Evolutionary conservation across 2,888 invertebrate species (phyloP), one percentile per base, ranked within the genome.

Genomic region (Zonitis immaculata): DNA sequence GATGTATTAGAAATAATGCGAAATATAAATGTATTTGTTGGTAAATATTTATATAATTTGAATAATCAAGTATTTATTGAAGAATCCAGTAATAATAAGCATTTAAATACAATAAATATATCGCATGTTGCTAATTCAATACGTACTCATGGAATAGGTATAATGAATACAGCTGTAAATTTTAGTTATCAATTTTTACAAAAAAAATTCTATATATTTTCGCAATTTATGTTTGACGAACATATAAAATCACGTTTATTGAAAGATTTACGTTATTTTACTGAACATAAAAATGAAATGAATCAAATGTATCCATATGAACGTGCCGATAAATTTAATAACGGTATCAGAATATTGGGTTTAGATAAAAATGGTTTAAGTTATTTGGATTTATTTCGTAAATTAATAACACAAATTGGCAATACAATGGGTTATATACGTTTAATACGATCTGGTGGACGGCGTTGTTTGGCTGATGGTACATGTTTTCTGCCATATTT

Each of bases 1-100:
- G 98, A 98, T 79, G 92, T 98, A 0, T 78, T 99, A 52, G 94
- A 96, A 79, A 95, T 99, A 54, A 97, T 97, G 91, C 82, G 95
- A 39, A 96, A 97, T 71, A 93, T 99, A 57, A 89, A 95, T 67
- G 85, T 92, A 45, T 99, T 99, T 76, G 96, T 97, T 9, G 86
- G 91, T 0, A 89, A 89, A 68, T 98, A 94, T 76, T 80, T 90
- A 16, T 99, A 99, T 76, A 97, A 98, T 76, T 81, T 99, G 62
- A 96, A 96, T 72, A 93, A 93, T 67, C 97, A 98, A 78, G 88
- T 95, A 56, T 99, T 98, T 74, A 86, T 98, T 52, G 96, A 98
- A 75, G 87, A 89, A 62, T 85, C 86, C 50, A 95, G 93, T 70
- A 87, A 88, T 64, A 95, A 92, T 73, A 96, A 96, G 70, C 90